Percentiles rank a stretch among this genome's conserved stretches.
phyloP scores from a whole-genome alignment of 2,113 vertebrate genomes.

The Peucedramus taeniatus region DNA sequence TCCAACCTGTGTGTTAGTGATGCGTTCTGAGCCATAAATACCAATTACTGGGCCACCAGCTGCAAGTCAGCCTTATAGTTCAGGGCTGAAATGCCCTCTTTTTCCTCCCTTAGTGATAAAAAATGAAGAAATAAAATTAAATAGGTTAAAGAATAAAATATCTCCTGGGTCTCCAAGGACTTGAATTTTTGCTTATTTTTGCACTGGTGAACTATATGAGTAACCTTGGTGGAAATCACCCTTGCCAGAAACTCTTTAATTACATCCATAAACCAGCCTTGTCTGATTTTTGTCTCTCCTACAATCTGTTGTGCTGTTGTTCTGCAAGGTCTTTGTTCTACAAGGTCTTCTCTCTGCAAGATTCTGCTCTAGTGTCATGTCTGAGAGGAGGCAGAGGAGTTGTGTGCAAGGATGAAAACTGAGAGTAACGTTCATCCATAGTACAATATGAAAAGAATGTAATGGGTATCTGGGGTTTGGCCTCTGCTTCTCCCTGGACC shows the following conservation, averaged over 20 bases:
- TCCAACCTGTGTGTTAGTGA: not conserved
- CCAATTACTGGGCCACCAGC: not conserved
- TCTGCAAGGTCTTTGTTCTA: not conserved
- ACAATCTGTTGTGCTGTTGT: not conserved
- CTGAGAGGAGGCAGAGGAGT: not conserved
- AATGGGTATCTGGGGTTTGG: not conserved
- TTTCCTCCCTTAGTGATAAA: not conserved
- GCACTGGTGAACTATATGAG: not conserved
- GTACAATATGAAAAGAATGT: not conserved
- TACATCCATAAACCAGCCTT: not conserved
- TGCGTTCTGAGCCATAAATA: constrained; percentile 9
- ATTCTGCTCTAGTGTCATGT: not conserved
- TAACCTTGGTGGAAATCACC: not conserved
- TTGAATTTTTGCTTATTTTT: not conserved
- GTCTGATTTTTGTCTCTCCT: not conserved
- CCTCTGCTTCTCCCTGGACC: not conserved
- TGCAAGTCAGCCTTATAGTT: not conserved
- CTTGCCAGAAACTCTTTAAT: not conserved
- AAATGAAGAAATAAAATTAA: not conserved
- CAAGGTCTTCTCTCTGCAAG: not conserved
- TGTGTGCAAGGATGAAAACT: not conserved
- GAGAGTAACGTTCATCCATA: not conserved
- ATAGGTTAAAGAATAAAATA: not conserved
- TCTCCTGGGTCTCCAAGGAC: not conserved
- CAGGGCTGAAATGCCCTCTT: not conserved